These are phyloP conservation scores for Amazona finschi DNA, from an alignment of 2,797 vertebrate species.

Conservation along the genomic window DNA sequence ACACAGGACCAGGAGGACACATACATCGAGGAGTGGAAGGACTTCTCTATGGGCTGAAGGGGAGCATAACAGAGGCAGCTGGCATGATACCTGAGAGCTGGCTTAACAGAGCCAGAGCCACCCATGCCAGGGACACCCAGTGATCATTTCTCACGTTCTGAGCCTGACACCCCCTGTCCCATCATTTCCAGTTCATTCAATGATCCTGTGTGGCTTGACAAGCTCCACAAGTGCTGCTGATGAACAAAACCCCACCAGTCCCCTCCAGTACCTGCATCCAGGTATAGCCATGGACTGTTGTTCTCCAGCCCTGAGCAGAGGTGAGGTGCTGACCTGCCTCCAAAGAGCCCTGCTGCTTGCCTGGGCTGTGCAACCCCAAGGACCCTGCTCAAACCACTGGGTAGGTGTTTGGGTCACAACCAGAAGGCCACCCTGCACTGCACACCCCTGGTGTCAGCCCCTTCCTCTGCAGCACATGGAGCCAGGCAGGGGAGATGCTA, in stretches of 20 bases:
- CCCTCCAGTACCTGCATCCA: background rate
- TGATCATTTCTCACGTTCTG: background rate
- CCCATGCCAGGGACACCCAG: background rate
- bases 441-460: rapidly evolving
- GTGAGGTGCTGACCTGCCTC: background rate
- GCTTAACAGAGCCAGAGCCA: background rate
- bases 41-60: background rate
- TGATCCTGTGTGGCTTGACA: background rate
- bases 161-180: background rate
- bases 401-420: background rate
- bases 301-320: background rate
- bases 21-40: background rate
- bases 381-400: background rate
- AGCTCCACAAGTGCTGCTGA: background rate
- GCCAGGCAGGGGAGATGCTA: background rate
- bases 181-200: background rate
- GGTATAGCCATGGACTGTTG: background rate
- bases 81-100: background rate
- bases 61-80: background rate
- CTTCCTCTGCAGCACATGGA: background rate
- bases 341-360: background rate
- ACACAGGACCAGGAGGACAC: background rate
- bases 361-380: background rate
- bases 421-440: background rate
- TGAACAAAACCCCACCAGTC: background rate